Conservation (phyloP, 2,113 vertebrate species). For the Clupea harengus region DNA sequence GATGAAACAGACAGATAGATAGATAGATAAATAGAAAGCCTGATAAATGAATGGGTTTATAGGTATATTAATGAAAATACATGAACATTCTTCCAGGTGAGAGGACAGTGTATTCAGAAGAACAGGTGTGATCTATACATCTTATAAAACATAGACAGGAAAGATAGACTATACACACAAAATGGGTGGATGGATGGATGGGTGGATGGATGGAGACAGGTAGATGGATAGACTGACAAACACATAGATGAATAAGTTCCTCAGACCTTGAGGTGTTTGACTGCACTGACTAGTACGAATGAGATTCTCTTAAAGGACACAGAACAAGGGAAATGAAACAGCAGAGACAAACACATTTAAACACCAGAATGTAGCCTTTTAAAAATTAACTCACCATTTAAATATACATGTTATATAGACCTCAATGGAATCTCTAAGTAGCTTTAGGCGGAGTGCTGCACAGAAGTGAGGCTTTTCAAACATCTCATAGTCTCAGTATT, state of each 20-base stretch:
- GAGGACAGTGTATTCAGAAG: background rate
- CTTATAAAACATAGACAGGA: too few species aligned
- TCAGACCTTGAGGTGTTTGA: background rate
- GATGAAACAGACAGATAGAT: background rate
- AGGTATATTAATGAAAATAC: background rate
- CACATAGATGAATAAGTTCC: background rate
- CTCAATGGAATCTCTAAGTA: background rate
- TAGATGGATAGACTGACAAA: background rate
- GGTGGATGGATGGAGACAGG: background rate
- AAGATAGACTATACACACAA: too few species aligned
- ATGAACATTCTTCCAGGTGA: background rate
- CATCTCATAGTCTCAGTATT: background rate
- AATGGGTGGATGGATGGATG: background rate
- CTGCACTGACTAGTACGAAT: background rate
- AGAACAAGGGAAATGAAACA: background rate
- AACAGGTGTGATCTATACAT: too few species aligned
- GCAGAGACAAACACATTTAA: background rate
- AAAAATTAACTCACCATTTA: conserved; percentile 1
- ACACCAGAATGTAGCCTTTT: background rate
- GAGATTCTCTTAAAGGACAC: background rate
- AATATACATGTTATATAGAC: background rate
- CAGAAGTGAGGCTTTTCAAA: background rate
- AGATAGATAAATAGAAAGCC: background rate
- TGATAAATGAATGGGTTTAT: background rate
- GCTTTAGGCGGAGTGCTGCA: background rate